Conservation (phyloP, 37 sponge, comb jelly and placozoan genomes). For the Halichondria panicea region DNA sequence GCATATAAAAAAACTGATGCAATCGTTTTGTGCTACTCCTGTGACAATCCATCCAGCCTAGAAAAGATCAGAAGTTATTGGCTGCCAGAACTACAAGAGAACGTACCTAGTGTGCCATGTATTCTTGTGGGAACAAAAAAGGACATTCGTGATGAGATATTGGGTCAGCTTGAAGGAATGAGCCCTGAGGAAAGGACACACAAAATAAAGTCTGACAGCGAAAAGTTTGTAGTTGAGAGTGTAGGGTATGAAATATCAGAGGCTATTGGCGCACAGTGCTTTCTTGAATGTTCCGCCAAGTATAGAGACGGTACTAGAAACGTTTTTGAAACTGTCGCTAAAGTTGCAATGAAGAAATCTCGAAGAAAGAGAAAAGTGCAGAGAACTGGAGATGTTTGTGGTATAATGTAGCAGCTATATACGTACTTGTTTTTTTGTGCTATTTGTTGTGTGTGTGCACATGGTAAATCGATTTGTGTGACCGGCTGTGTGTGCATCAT, state of each 20-base stretch:
- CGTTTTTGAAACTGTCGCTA: constrained; percentile 43
- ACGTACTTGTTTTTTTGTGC: too few species aligned
- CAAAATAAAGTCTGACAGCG: background rate
- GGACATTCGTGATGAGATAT: constrained; percentile 34
- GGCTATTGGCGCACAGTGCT: constrained; percentile 36
- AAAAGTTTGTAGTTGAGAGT: background rate
- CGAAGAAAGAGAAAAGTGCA: constrained; percentile 17
- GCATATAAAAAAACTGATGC: constrained; percentile 43
- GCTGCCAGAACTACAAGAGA: constrained; percentile 35
- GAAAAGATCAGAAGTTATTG: constrained; percentile 7
- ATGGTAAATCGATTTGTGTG: too few species aligned
- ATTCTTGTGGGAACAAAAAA: constrained; percentile 51
- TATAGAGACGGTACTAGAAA: constrained; percentile 41
- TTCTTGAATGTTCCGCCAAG: constrained; percentile 38
- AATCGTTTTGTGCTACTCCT: constrained; percentile 36
- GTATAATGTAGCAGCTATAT: background rate
- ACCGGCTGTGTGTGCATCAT: too few species aligned
- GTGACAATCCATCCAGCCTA: constrained; percentile 21
- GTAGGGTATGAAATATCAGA: background rate
- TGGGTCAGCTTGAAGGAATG: background rate
- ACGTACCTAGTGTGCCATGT: constrained; percentile 21
- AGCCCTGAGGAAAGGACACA: background rate
- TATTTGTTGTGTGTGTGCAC: too few species aligned
- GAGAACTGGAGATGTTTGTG: background rate
- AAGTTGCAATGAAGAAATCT: constrained; percentile 27